Base-by-base conservation (phyloP, 2,797 vertebrate species). In the Eupleurogrammus muticus region DNA sequence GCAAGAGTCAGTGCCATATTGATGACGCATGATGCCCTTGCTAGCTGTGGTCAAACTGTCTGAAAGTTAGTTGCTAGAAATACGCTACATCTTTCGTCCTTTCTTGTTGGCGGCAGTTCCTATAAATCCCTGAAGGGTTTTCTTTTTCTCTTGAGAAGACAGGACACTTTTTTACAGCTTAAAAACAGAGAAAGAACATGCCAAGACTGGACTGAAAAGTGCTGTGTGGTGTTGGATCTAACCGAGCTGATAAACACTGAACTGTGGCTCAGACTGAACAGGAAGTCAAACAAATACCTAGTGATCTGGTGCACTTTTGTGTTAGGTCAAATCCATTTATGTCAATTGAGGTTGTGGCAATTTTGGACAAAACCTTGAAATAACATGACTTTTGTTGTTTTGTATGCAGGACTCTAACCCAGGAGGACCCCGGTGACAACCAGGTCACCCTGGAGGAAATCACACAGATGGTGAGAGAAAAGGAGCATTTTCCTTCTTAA, bases 361-460 rank as follows among this genome's bases (percentile, higher is more conserved):
- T 70, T 66, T 24, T 34, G 1, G 52, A 53, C 9, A 56, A 56
- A 62, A n/a, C 5, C 21, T 4, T 54, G 1, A 40, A 74, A 66
- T 52, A 72, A 36, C 24, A 0, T 9, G 5, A 34, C 9, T 35
- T 1, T 49, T 58, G 8, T 50, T 5, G 72, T 16, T 56, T 52
- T 76, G n/a, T 19, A 17, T 83, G 32, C 21, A 99, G 98, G 89
- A 99, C 97, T 35, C 79, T 99, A 84, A 96, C 96, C 0, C 96
- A 98, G 88, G 97, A 98, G 66, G 98, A 99, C 52, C 96, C 96
- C 0, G 96, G 96, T 38, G 97, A 99, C 90, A 97, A 94, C 81
- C 97, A 98, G 94, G 95, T 96, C 66, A 96, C 91, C 0, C 88
- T 99, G 86, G 96, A 97, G 74, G 96, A 97, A 87, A 91, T 99